phyloP scores from a whole-genome alignment of 2,113 vertebrate species.

The Progne subis region DNA sequence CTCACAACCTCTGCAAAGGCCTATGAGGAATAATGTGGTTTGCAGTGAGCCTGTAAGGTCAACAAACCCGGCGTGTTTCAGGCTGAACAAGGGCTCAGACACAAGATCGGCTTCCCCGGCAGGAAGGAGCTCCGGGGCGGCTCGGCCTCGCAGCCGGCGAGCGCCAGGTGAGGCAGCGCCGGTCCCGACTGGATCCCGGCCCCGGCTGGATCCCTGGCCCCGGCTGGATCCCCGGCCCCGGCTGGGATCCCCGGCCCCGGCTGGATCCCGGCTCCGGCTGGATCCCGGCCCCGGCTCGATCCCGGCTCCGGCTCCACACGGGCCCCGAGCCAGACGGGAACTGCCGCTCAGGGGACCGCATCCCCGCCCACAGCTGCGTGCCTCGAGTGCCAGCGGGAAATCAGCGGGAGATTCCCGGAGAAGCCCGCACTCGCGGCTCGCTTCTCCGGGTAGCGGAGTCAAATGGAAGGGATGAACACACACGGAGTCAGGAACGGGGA shows the following conservation, averaged over 20 bases:
- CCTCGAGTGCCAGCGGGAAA: fast-evolving
- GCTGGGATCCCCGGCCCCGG: too few relatives aligned
- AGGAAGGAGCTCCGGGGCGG: fast-evolving
- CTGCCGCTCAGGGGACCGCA: fast-evolving
- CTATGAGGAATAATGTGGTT: not conserved
- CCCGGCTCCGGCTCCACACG: too few relatives aligned
- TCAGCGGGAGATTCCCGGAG: not conserved
- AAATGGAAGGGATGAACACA: fast-evolving
- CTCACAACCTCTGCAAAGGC: not conserved
- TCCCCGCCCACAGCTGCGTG: fast-evolving
- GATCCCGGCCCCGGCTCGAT: too few relatives aligned
- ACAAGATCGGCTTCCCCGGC: not conserved
- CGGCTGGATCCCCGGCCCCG: too few relatives aligned
- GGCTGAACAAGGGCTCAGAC: not conserved
- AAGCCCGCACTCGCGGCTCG: not conserved
- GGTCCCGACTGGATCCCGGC: fast-evolving
- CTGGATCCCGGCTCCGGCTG: fast-evolving
- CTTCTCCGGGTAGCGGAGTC: not conserved
- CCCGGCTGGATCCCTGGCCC: too few relatives aligned
- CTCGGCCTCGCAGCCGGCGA: fast-evolving
- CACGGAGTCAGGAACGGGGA: not conserved
- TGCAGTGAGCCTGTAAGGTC: not conserved
- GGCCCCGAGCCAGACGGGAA: fast-evolving
- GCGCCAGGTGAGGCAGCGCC: fast-evolving
- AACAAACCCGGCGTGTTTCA: not conserved